Evolutionary conservation across 2,888 invertebrate genomes (phyloP).

Genomic region (Steromphala cineraria): DNA sequence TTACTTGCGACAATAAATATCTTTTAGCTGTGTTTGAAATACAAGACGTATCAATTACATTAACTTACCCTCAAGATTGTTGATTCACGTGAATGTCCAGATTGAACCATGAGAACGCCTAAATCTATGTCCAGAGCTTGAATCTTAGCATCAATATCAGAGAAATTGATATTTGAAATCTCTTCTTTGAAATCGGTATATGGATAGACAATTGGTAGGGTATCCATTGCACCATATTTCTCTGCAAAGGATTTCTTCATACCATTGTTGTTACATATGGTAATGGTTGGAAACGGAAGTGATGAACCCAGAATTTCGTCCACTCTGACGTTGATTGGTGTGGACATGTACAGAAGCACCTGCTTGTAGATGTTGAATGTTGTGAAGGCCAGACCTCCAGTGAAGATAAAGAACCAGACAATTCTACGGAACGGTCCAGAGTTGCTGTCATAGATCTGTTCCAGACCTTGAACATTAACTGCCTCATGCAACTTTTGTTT

Average conservation of each 20-base stretch:
- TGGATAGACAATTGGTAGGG: background rate
- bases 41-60: too few species aligned
- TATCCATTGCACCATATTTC: background rate
- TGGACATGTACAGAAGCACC: background rate
- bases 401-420: background rate
- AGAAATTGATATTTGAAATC: background rate
- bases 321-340: background rate
- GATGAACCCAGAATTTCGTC: background rate
- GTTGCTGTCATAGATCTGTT: background rate
- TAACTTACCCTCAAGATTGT: background rate
- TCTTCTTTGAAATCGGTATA: background rate
- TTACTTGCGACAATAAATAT: too few species aligned
- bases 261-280: background rate
- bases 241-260: background rate
- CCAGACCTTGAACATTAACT: background rate
- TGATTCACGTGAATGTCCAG: background rate
- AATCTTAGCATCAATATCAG: background rate
- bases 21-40: too few species aligned
- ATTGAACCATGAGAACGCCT: background rate
- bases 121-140: background rate
- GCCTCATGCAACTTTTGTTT: background rate
- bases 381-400: background rate
- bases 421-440: background rate
- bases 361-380: background rate
- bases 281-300: background rate